These are phyloP conservation scores for Drosophila austrosaltans DNA, from an alignment of 2,888 invertebrate species.

Conservation along the genomic window DNA sequence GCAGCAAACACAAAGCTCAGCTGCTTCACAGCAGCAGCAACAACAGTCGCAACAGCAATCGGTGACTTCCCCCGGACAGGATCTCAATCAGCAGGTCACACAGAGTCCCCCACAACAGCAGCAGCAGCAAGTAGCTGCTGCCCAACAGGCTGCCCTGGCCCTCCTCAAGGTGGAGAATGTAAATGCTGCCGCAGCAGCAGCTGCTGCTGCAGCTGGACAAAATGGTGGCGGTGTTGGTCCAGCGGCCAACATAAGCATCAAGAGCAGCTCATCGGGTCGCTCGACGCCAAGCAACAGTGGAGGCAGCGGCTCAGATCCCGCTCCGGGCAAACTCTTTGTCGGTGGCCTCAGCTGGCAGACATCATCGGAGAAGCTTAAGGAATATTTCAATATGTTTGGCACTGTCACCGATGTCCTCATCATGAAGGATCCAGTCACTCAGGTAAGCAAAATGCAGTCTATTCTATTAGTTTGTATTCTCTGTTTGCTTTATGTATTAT, in stretches of 20 bases:
- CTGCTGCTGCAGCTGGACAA: constrained; percentile 41
- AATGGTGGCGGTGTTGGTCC: constrained; percentile 46
- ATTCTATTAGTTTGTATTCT: constrained; percentile 37
- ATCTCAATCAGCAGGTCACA: constrained; percentile 36
- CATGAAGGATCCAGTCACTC: constrained; percentile 97
- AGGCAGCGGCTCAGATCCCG: constrained; percentile 86
- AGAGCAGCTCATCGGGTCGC: constrained; percentile 89
- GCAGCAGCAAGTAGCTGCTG: constrained; percentile 54
- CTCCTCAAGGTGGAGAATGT: constrained; percentile 64
- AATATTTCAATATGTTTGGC: constrained; percentile 96
- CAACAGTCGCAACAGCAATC: constrained; percentile 48
- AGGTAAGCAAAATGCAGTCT: constrained; percentile 86
- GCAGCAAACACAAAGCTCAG: constrained; percentile 82
- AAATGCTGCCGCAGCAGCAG: constrained; percentile 42
- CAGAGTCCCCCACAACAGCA: constrained; percentile 59
- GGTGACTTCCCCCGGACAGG: constrained; percentile 51
- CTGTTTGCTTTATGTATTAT: constrained; percentile 19
- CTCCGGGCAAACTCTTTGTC: constrained; percentile 94
- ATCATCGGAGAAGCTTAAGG: constrained; percentile 94
- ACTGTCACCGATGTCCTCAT: constrained; percentile 95
- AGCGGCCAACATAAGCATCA: constrained; percentile 68
- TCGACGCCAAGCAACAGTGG: constrained; percentile 88
- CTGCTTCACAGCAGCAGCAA: constrained; percentile 82
- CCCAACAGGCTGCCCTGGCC: constrained; percentile 68
- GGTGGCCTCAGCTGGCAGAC: constrained; percentile 97